phyloP scores from a whole-genome alignment of 2,888 invertebrate genomes.

The Cephus rjabovi region DNA sequence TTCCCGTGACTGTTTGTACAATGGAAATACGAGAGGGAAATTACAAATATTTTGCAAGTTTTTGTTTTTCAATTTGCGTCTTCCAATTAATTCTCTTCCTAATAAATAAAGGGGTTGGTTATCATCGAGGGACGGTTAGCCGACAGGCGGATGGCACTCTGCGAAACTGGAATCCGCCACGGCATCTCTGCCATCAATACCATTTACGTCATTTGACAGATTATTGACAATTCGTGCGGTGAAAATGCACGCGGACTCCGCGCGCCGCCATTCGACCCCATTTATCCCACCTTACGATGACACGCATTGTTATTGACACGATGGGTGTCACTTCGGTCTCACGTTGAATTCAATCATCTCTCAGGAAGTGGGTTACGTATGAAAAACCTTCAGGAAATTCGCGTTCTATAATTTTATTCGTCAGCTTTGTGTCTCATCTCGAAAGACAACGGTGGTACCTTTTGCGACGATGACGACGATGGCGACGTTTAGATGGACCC shows the following conservation, averaged over 20 bases:
- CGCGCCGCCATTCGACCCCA: conserved; percentile 47
- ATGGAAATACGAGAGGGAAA: neutral
- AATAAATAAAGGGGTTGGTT: neutral
- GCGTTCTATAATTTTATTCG: neutral
- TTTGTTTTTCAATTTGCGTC: neutral
- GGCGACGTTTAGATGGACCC: conserved; percentile 30
- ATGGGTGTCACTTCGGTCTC: conserved; percentile 20
- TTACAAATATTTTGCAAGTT: neutral
- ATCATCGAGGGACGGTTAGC: neutral
- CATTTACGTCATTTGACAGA: conserved; percentile 34
- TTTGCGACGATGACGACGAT: conserved; percentile 55
- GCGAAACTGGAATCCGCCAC: neutral
- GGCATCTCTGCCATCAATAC: neutral
- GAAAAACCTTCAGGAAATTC: neutral
- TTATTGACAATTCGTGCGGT: conserved; percentile 53
- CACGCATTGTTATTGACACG: conserved; percentile 54
- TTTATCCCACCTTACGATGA: conserved; percentile 57
- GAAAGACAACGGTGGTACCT: conserved; percentile 30
- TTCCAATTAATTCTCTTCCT: neutral
- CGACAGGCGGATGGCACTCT: too few species aligned
- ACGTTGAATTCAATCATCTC: conserved; percentile 22
- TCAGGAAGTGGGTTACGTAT: conserved; percentile 34
- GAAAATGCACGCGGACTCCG: conserved; percentile 40
- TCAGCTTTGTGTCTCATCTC: too few species aligned
- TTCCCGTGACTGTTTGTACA: neutral